Conservation (phyloP, 2,113 vertebrate genomes). For the Phrynosoma platyrhinos region DNA sequence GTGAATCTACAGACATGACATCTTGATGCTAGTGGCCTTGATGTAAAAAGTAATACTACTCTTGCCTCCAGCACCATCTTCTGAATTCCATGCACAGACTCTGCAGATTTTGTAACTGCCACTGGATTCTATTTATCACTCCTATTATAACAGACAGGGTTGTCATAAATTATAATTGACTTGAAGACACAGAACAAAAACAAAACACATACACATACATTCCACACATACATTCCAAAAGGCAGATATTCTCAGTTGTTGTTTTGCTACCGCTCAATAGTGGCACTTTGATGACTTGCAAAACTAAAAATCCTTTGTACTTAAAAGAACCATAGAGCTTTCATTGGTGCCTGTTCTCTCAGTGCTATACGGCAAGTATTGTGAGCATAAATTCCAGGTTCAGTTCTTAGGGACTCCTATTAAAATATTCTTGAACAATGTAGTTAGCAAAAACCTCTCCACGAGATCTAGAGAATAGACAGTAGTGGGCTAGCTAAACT, state of each 20-base stretch:
- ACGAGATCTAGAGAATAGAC: background rate
- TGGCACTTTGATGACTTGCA: background rate
- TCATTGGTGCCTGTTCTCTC: background rate
- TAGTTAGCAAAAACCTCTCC: background rate
- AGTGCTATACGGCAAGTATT: background rate
- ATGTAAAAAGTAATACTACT: too few relatives aligned
- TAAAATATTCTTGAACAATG: background rate
- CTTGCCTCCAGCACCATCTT: too few relatives aligned
- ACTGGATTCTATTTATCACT: too few relatives aligned
- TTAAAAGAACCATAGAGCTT: background rate
- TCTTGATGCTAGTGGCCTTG: too few relatives aligned
- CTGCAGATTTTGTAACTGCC: too few relatives aligned
- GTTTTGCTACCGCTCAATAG: background rate
- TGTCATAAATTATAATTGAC: too few relatives aligned
- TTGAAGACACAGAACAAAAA: too few relatives aligned
- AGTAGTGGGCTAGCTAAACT: background rate
- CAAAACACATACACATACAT: too few relatives aligned
- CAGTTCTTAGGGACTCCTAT: too few relatives aligned
- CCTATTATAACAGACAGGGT: too few relatives aligned
- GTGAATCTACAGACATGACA: too few relatives aligned
- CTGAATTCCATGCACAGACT: too few relatives aligned
- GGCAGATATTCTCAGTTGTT: background rate
- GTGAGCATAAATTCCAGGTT: background rate
- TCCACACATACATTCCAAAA: background rate
- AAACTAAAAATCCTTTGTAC: background rate